Evolutionary conservation across 2,888 invertebrate species (phyloP).

Genomic region (Therioaphis trifolii): DNA sequence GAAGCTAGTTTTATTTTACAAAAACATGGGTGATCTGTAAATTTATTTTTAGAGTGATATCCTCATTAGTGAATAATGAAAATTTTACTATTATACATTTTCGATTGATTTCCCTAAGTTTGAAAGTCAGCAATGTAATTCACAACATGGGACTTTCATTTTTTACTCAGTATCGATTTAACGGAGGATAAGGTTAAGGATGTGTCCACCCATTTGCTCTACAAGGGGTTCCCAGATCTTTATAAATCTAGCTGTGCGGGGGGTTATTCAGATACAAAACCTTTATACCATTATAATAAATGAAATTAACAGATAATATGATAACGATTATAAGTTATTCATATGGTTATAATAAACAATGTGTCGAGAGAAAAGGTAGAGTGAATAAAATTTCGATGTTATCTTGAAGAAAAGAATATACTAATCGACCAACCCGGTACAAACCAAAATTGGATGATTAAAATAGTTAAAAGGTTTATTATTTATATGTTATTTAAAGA

Average conservation of each 20-base stretch:
- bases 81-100: too few species aligned
- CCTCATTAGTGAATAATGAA: too few species aligned
- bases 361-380: neutral
- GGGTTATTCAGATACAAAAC: neutral
- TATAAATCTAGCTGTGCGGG: neutral
- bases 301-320: neutral
- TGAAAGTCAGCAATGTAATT: too few species aligned
- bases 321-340: conserved; percentile 8
- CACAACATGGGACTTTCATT: conserved; percentile 48
- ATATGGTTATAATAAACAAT: conserved; percentile 2
- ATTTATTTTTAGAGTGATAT: too few species aligned
- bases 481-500: neutral
- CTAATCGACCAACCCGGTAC: neutral
- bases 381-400: neutral
- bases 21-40: too few species aligned
- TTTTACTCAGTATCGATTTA: conserved; percentile 41
- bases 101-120: neutral
- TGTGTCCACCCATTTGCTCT: neutral
- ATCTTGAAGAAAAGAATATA: neutral
- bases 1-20: too few species aligned
- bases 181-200: neutral
- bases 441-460: neutral
- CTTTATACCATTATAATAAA: neutral
- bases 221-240: conserved; percentile 42
- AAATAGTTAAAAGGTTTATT: conserved; percentile 9